Percentiles rank a stretch among this genome's conserved stretches.
Evolutionary conservation across 2,888 invertebrate genomes (phyloP).

Genomic region (Selenia dentaria): DNA sequence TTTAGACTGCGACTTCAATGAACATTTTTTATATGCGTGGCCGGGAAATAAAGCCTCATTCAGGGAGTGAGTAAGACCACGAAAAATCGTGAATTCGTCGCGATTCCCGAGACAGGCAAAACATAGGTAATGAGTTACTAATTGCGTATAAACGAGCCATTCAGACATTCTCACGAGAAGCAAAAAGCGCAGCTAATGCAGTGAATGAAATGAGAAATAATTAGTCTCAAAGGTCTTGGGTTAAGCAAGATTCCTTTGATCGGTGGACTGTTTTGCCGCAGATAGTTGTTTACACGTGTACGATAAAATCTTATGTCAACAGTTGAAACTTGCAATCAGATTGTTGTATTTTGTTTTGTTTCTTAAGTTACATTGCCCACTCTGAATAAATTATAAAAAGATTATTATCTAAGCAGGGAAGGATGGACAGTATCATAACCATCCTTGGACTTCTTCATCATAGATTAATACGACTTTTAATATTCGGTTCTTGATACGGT

Average conservation of each 20-base stretch:
- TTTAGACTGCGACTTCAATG: constrained; percentile 35
- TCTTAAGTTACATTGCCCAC: too few species aligned
- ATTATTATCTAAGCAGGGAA: too few species aligned
- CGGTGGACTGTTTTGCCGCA: constrained; percentile 14
- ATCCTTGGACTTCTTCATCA: too few species aligned
- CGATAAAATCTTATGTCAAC: constrained; percentile 1
- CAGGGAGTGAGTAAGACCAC: constrained; percentile 47
- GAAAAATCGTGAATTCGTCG: constrained; percentile 47
- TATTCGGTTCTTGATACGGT: too few species aligned
- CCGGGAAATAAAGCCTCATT: constrained; percentile 47
- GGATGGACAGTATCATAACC: too few species aligned
- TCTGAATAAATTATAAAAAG: too few species aligned
- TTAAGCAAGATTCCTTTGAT: constrained; percentile 25
- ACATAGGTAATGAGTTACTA: constrained; percentile 67
- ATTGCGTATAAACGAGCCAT: constrained; percentile 71
- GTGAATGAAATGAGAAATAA: constrained; percentile 46
- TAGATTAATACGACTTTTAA: too few species aligned
- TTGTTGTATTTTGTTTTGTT: too few species aligned
- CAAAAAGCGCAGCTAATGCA: constrained; percentile 45
- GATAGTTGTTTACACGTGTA: constrained; percentile 6
- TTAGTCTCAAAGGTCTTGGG: constrained; percentile 23
- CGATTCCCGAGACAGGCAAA: constrained; percentile 56
- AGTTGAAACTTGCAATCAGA: too few species aligned
- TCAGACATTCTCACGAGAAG: constrained; percentile 59
- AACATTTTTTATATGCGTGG: constrained; percentile 32